Base-by-base conservation (phyloP, 2,888 invertebrate genomes). In the Andrena hattorfiana region DNA sequence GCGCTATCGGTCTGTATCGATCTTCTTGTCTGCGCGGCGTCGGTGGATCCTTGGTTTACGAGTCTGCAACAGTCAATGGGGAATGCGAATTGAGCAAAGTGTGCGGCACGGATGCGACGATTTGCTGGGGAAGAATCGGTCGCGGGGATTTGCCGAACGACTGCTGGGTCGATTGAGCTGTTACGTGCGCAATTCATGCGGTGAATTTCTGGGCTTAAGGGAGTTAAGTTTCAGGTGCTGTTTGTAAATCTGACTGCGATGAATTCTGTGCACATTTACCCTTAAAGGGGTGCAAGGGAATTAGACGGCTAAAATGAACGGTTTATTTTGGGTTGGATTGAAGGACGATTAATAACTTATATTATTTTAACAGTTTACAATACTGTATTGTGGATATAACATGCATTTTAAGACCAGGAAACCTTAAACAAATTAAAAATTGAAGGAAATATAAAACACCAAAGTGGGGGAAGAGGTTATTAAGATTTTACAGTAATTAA, bases 61-160 rank as follows among this genome's bases (percentile, higher is more conserved):
- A 49, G 35, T 68, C 88, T 88, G 88, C 13, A 88, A 88, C 89
- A 84, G 69, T 79, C 68, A 76, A 72, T 60, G 30, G 7, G 32
- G n/a, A 79, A 56, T 48, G 49, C 67, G 42, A 67, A 68, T 77
- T 69, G 56, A 84, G 71, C 70, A 60, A 49, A 23, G 30, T 35
- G 42, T 35, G 23, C 51, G 48, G 28, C 54, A 54, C 28, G 26
- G 35, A 71, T 13, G 66, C 28, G 35, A 42, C 49, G 35, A 23
- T 35, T 13, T 32, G 51, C 42, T 49, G 13, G 54, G 16, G 63
- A 71, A 51, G n/a, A 42, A 20, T 42, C 30, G 48, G 62, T 72
- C 62, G 54, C 51, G 56, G 13, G 56, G 56, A 56, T 56, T 56
- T 23, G 56, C 20, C 56, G 20, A 10, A 10, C 56, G 56, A 56